phyloP scores from a whole-genome alignment of 2,888 invertebrate species.

The Apeira syringaria region DNA sequence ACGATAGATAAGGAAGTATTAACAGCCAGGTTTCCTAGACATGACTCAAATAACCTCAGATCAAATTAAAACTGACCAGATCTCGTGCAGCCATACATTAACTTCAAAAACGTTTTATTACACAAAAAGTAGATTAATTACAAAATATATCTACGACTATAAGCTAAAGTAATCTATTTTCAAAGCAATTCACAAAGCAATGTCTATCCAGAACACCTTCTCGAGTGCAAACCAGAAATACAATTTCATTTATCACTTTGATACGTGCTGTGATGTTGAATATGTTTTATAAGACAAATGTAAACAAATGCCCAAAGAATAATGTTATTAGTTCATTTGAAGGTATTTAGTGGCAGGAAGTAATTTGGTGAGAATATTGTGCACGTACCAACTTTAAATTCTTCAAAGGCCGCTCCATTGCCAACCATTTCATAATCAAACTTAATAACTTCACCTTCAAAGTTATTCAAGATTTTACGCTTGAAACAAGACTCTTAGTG shows the following conservation, averaged over 20 bases:
- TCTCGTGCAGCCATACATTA: slow-evolving; percentile 15
- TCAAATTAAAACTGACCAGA: slow-evolving; percentile 16
- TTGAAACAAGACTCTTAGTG: slow-evolving; percentile 49
- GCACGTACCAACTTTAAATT: slow-evolving; percentile 66
- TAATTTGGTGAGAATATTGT: slow-evolving; percentile 69
- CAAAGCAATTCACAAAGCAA: not conserved
- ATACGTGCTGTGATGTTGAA: slow-evolving; percentile 6
- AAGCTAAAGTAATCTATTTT: not conserved
- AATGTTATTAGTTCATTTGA: slow-evolving; percentile 47
- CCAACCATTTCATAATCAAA: slow-evolving; percentile 50
- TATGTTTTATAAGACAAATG: slow-evolving; percentile 3
- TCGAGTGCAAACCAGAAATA: slow-evolving; percentile 4
- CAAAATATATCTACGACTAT: not conserved
- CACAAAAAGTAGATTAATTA: slow-evolving; percentile 6
- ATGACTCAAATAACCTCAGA: slow-evolving; percentile 16
- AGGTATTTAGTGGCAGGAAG: slow-evolving; percentile 65
- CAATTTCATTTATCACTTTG: slow-evolving; percentile 9
- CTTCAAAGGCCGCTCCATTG: slow-evolving; percentile 68
- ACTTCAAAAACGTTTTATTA: slow-evolving; percentile 3
- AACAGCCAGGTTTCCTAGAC: slow-evolving; percentile 20
- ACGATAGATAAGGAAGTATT: slow-evolving; percentile 24
- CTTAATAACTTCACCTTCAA: slow-evolving; percentile 42
- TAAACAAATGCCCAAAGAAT: slow-evolving; percentile 26
- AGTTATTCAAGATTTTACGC: slow-evolving; percentile 42
- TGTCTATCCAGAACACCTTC: not conserved